phyloP scores from a whole-genome alignment of 2,113 vertebrate genomes.

The Glaucidium brasilianum region DNA sequence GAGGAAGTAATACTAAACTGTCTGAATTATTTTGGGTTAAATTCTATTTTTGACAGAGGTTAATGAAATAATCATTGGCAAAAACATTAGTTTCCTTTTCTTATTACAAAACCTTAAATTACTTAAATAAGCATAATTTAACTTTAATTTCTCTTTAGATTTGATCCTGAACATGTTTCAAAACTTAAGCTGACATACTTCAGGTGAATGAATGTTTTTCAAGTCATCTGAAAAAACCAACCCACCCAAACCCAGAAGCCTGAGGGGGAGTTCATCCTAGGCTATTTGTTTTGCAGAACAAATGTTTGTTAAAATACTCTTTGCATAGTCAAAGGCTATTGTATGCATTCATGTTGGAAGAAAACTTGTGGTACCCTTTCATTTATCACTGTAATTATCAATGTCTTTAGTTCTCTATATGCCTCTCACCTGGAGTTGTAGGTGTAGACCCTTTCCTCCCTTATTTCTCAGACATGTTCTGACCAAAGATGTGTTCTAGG shows the following conservation, averaged over 20 bases:
- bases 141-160: background rate
- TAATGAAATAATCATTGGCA: conserved; percentile 2
- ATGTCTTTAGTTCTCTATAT: background rate
- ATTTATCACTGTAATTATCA: background rate
- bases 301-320: background rate
- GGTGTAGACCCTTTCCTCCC: background rate
- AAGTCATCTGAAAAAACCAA: background rate
- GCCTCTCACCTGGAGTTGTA: background rate
- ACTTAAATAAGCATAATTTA: no score
- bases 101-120: background rate
- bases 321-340: background rate
- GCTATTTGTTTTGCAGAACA: background rate
- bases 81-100: background rate
- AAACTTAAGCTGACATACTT: background rate
- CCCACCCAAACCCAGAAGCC: background rate
- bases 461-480: background rate
- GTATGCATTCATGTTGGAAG: background rate
- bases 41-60: background rate
- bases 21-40: conserved; percentile 15
- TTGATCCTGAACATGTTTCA: background rate
- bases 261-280: background rate
- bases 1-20: conserved; percentile 5
- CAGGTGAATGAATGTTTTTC: background rate
- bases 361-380: background rate
- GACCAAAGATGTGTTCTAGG: background rate